Base-by-base conservation (phyloP, 1,140 invertebrate genomes). In the Lithobius niger region DNA sequence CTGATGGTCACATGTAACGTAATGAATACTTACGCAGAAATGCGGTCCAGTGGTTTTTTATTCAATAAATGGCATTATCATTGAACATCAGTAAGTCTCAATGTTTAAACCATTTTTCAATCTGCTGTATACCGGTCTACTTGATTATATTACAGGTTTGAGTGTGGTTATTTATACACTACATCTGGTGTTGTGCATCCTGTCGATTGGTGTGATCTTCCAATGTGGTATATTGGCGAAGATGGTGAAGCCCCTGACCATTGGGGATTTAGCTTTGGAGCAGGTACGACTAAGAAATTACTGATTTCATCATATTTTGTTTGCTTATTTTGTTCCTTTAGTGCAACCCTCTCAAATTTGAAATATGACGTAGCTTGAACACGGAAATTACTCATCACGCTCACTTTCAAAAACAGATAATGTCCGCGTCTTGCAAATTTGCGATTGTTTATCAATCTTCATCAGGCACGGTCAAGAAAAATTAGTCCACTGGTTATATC, bases 181-280 rank as follows among this genome's bases (percentile, higher is more conserved):
- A 71, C 76, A 1, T 72, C 77, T 57, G 80, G 79, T 1, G 68
- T 68, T 1, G 65, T 80, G 27, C 64, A 76, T 54, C 65, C 76
- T 0, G 67, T 83, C 1, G 73, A 77, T 52, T 77, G 71, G 65
- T 76, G 76, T 50, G 79, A 82, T 59, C 67, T 84, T 50, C 65
- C 77, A 57, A 67, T 85, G 16, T 78, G 77, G 65, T 73, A 81
- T 56, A 75, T 79, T 59, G 82, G 82, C 2, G 82, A 84, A 66
- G 73, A 76, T 55, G 82, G 82, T 2, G 67, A 59, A 2, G 76
- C 80, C 1, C 79, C 80, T 0, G 69, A 64, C 15, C 75, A 82
- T 62, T 75, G 83, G 61, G 74, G 70, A 6, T 78, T 83, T 59
- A 71, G 66, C n/a, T 79, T 82, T 60, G 67, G 67, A 54, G 79